phyloP scores from a whole-genome alignment of 2,797 vertebrate species.

The Cirrhinus molitorella region DNA sequence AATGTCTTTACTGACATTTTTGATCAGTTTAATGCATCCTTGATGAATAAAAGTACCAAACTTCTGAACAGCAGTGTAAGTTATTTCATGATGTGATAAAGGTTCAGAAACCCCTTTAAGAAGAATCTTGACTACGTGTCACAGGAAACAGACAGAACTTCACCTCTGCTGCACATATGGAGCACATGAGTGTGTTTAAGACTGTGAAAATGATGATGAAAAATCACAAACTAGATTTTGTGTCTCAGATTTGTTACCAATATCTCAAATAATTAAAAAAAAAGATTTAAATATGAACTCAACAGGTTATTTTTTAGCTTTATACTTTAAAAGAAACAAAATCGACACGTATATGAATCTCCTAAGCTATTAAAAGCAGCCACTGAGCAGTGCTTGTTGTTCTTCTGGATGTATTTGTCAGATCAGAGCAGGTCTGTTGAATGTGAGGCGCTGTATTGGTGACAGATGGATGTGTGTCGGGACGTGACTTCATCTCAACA shows the following conservation, averaged over 20 bases:
- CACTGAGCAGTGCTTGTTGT: not conserved
- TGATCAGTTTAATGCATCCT: not conserved
- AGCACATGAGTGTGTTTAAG: not conserved
- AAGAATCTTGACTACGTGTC: not conserved
- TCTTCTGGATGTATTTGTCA: not conserved
- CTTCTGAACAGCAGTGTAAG: not conserved
- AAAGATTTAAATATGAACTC: not conserved
- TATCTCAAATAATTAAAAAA: not conserved
- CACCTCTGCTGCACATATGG: not conserved
- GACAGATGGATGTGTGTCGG: slow-evolving; percentile 8
- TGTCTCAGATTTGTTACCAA: too few species aligned
- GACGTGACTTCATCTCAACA: slow-evolving; percentile 82
- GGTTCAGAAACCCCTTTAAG: not conserved
- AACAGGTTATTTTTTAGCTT: not conserved
- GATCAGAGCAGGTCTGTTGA: slow-evolving; percentile 12
- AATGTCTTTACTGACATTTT: not conserved
- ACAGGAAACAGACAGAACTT: not conserved
- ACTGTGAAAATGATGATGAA: too few species aligned
- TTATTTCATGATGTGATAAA: not conserved
- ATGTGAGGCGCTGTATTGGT: not conserved
- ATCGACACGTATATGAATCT: not conserved
- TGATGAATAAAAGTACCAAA: not conserved
- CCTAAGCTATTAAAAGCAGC: not conserved
- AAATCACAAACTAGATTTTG: too few species aligned
- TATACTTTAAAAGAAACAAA: not conserved